Evolutionary conservation across 2,113 vertebrate species (phyloP).

Genomic region (Epinephelus fuscoguttatus): DNA sequence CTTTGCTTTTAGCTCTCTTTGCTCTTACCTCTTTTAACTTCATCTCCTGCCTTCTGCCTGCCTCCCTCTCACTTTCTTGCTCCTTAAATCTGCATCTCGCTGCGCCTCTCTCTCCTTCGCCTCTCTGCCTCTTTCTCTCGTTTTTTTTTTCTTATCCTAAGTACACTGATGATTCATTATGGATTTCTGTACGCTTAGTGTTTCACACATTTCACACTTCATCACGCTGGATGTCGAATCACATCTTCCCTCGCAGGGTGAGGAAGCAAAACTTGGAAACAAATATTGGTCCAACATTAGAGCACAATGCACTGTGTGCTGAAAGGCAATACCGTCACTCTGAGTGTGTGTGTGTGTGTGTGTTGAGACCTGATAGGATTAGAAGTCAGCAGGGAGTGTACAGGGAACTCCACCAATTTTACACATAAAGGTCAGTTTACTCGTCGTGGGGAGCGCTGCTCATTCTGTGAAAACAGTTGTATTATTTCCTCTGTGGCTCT

Average conservation of each 20-base stretch:
- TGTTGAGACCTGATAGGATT: background rate
- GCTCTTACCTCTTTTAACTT: background rate
- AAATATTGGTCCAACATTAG: background rate
- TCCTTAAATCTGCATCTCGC: background rate
- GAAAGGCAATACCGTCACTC: background rate
- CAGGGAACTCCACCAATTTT: background rate
- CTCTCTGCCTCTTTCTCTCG: background rate
- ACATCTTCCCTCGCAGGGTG: background rate
- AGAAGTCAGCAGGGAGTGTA: slow-evolving; percentile 13
- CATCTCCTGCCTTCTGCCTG: background rate
- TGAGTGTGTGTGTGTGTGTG: background rate
- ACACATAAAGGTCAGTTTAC: slow-evolving; percentile 24
- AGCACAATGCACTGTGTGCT: background rate
- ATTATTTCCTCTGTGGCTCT: background rate
- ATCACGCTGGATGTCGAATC: slow-evolving; percentile 19
- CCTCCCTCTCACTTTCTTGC: background rate
- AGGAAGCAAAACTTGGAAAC: slow-evolving; percentile 4
- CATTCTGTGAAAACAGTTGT: background rate
- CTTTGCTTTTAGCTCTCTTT: slow-evolving; percentile 1
- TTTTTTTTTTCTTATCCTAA: background rate
- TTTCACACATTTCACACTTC: slow-evolving; percentile 40
- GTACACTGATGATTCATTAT: slow-evolving; percentile 53
- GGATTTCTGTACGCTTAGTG: slow-evolving; percentile 46
- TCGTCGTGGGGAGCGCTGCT: background rate
- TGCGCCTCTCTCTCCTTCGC: background rate